Conservation (phyloP, 2,113 vertebrate genomes). For the Eudyptes chrysolophus region DNA sequence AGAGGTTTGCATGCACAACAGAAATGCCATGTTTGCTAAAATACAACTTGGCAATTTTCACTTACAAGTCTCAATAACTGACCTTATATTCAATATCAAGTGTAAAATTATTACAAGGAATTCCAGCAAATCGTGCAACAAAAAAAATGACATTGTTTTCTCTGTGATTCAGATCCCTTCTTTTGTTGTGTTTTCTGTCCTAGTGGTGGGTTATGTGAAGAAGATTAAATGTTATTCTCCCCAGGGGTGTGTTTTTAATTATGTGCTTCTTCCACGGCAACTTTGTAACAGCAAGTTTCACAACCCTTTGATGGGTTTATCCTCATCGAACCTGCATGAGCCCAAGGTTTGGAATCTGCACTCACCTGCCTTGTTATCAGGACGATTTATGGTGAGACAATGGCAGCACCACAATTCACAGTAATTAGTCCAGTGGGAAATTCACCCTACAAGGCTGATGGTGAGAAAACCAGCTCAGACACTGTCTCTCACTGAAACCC, state of each 20-base stretch:
- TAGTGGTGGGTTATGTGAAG: neutral
- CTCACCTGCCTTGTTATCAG: neutral
- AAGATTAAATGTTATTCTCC: neutral
- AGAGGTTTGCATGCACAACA: neutral
- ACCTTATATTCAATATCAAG: neutral
- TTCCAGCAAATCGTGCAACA: neutral
- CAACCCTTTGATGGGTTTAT: neutral
- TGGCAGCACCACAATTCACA: neutral
- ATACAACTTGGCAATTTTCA: neutral
- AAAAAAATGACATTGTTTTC: neutral
- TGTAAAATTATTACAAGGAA: neutral
- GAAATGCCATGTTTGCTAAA: neutral
- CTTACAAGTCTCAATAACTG: neutral
- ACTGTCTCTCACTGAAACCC: neutral
- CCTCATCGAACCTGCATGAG: neutral
- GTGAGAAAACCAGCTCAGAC: neutral
- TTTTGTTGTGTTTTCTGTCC: neutral
- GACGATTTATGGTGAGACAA: neutral
- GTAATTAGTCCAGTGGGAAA: neutral
- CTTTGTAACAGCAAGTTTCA: neutral
- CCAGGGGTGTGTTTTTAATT: neutral
- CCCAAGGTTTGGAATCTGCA: neutral
- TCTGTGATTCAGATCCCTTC: neutral
- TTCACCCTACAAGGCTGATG: neutral
- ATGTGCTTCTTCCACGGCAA: neutral